These are phyloP conservation scores for Drosophila nr. fundita DNA, from an alignment of 2,888 invertebrate genomes.

Conservation along the genomic window DNA sequence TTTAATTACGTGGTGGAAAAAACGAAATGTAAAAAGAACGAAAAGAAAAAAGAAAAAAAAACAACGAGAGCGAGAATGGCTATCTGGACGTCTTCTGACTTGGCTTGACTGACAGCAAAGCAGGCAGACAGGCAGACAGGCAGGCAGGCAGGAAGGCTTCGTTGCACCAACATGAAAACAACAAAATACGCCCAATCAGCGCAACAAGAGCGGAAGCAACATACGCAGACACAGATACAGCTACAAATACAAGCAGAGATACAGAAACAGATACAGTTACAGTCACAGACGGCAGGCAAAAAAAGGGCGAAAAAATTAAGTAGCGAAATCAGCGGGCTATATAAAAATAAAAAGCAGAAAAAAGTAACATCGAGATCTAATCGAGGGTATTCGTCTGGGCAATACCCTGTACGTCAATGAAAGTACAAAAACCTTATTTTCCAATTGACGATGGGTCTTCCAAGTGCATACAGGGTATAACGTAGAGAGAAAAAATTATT, in stretches of 20 bases:
- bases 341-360: conserved; percentile 40
- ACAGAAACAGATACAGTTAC: conserved; percentile 33
- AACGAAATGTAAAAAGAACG: conserved; percentile 8
- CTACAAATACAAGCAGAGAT: conserved; percentile 17
- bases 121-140: conserved; percentile 36
- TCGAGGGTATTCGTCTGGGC: background rate
- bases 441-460: background rate
- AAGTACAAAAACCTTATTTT: background rate
- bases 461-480: conserved; percentile 30
- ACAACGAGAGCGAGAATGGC: conserved; percentile 44
- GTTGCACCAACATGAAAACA: conserved; percentile 73
- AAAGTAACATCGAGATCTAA: background rate
- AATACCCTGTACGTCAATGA: conserved; percentile 9
- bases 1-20: conserved; percentile 82
- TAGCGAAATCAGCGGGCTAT: conserved; percentile 78
- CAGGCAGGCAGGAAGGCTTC: conserved; percentile 38
- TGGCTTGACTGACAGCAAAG: conserved; percentile 71
- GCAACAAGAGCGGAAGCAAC: conserved; percentile 66
- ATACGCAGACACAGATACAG: conserved; percentile 28
- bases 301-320: conserved; percentile 70
- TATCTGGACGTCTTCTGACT: conserved; percentile 52
- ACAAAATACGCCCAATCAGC: conserved; percentile 81
- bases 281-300: conserved; percentile 34
- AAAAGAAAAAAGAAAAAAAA: conserved; percentile 9
- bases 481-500: conserved; percentile 1